These are phyloP conservation scores for Anneissia japonica DNA, from an alignment of 35 echinoderm and acorn worm genomes.

Conservation along the genomic window DNA sequence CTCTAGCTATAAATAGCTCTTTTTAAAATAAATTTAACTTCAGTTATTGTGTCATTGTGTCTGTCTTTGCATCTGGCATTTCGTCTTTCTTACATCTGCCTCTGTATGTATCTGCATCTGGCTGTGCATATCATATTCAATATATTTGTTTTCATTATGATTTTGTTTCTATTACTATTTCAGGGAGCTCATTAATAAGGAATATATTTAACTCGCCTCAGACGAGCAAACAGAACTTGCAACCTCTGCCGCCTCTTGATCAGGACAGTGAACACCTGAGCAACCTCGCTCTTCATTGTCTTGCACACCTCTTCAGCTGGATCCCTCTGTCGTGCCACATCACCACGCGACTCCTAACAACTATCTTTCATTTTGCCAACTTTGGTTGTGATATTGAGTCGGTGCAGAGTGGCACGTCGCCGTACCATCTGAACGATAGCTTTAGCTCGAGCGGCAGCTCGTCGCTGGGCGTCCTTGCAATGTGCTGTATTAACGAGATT, in stretches of 20 bases:
- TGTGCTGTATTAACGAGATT: constrained; percentile 98
- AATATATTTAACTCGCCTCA: constrained; percentile 89
- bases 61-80: too few species aligned
- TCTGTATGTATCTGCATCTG: too few species aligned
- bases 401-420: constrained; percentile 40
- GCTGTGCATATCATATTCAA: too few species aligned
- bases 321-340: constrained; percentile 76
- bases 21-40: too few species aligned
- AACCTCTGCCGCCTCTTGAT: constrained; percentile 81
- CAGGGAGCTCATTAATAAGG: constrained; percentile 82
- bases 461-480: constrained; percentile 85
- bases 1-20: too few species aligned
- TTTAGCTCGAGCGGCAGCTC: constrained; percentile 93
- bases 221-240: constrained; percentile 79
- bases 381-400: constrained; percentile 98
- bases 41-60: too few species aligned
- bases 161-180: background rate
- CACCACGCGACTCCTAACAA: constrained; percentile 66
- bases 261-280: constrained; percentile 87
- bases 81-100: too few species aligned
- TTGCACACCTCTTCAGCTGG: constrained; percentile 86
- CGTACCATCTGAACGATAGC: constrained; percentile 50
- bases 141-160: too few species aligned
- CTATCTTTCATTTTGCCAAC: constrained; percentile 96
- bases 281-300: constrained; percentile 39